Evolutionary conservation across 2,113 vertebrate genomes (phyloP), one percentile per base, ranked within the genome.

Genomic region (Geococcyx californianus): DNA sequence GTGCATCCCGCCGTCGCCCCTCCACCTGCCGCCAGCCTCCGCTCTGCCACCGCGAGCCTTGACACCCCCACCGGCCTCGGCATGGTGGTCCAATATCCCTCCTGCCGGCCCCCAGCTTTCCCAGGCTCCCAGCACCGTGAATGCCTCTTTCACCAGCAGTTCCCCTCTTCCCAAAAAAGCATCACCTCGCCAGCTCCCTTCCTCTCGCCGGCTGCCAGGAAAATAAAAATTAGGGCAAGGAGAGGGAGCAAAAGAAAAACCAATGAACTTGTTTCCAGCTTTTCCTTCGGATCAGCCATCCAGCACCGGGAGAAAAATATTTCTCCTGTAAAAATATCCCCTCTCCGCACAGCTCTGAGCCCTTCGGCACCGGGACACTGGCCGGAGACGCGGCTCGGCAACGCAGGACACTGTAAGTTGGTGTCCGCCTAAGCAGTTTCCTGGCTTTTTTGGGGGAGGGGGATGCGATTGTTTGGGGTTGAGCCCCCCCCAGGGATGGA

Each of bases 201-300:
- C 90, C 93, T 93, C 84, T 55, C 54, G 9, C 64, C 51, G 67
- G 72, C 87, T 95, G 97, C 97, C 95, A 96, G 91, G 95, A 95
- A 97, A 94, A 87, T 82, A 84, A 91, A 90, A 95, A 95, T 69
- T 94, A 94, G 95, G 94, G 79, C 82, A 93, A 84, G 90, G 87
- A 93, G 47, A 87, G 84, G 84, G 93, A 93, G 93, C 0, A 45
- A 45, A 42, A 94, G 80, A 58, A 84, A 95, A 86, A 38, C 79
- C 93, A 95, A 81, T 92, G 91, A 95, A 91, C 54, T 95, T 60
- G 78, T 94, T 95, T 96, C 94, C 92, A 95, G 91, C 88, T 84
- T 79, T 89, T 73, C 63, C 73, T 82, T 55, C 8, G 55, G 79
- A 89, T 75, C 74, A 49, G 29, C 70, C 45, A 1, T 91, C 91